phyloP scores from a whole-genome alignment of 2,113 vertebrate species.

The Eulemur macaco region DNA sequence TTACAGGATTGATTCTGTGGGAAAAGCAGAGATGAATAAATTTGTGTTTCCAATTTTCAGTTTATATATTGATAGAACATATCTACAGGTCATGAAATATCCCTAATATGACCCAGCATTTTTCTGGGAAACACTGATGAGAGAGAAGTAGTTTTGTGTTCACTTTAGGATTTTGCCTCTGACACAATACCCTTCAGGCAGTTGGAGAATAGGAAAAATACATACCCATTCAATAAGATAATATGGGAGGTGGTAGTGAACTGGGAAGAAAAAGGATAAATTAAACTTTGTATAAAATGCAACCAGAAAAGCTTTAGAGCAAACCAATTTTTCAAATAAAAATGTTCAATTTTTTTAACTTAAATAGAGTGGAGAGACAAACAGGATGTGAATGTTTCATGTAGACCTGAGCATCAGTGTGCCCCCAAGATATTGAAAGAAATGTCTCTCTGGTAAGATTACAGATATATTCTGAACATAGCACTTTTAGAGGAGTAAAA shows the following conservation, averaged over 20 bases:
- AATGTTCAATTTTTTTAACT: too few relatives aligned
- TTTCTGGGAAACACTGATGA: fast-evolving
- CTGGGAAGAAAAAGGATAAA: neutral
- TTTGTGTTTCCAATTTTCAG: neutral
- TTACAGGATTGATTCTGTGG: neutral
- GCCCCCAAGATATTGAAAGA: neutral
- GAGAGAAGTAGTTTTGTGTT: fast-evolving
- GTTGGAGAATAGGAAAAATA: neutral
- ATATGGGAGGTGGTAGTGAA: neutral
- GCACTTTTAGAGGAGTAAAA: neutral
- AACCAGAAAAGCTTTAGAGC: neutral
- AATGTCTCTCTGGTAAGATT: neutral
- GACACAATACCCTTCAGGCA: neutral
- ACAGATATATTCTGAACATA: neutral
- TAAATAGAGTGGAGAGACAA: neutral
- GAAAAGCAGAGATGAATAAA: neutral
- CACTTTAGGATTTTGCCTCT: neutral
- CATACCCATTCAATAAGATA: neutral
- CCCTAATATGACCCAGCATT: neutral
- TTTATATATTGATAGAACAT: neutral
- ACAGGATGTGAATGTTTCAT: neutral
- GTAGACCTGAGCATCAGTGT: neutral
- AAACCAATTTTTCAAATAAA: neutral
- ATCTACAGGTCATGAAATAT: neutral
- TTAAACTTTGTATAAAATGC: neutral